A percentile compares a stretch with the other conserved stretches of the same genome.
Conservation (phyloP, 1,140 invertebrate genomes). For the Drosophila subpulchrella region DNA sequence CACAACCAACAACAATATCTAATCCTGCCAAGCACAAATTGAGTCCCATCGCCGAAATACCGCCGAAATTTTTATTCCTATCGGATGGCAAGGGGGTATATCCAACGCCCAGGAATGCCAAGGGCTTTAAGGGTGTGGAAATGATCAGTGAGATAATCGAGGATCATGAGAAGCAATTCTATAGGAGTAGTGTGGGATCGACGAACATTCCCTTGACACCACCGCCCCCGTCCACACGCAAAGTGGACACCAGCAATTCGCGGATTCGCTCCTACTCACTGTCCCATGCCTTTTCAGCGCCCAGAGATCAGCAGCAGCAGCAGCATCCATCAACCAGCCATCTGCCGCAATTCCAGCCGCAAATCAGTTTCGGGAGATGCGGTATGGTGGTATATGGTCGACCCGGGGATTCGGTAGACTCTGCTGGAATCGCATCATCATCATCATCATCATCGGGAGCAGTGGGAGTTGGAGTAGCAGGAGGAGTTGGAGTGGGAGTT, state of each 20-base stretch:
- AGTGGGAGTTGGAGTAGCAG: not conserved
- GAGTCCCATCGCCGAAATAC: slow-evolving; percentile 22
- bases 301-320: slow-evolving; percentile 19
- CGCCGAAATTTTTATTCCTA: slow-evolving; percentile 40
- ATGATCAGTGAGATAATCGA: not conserved
- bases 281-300: slow-evolving; percentile 80
- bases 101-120: not conserved
- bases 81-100: slow-evolving; percentile 32
- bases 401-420: slow-evolving; percentile 22
- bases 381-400: not conserved
- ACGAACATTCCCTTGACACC: slow-evolving; percentile 68
- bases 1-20: slow-evolving; percentile 21
- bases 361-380: slow-evolving; percentile 27
- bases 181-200: not conserved
- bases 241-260: slow-evolving; percentile 55
- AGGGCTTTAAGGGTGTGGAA: not conserved
- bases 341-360: slow-evolving; percentile 14
- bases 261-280: slow-evolving; percentile 78
- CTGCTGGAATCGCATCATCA: not conserved
- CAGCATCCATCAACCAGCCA: not conserved
- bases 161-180: not conserved
- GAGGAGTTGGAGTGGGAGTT: slow-evolving; percentile 5
- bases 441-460: not conserved
- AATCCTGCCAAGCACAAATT: slow-evolving; percentile 64
- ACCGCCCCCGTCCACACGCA: slow-evolving; percentile 71